Base-by-base conservation (phyloP, 2,888 invertebrate genomes). In the Cheilosia soror region DNA sequence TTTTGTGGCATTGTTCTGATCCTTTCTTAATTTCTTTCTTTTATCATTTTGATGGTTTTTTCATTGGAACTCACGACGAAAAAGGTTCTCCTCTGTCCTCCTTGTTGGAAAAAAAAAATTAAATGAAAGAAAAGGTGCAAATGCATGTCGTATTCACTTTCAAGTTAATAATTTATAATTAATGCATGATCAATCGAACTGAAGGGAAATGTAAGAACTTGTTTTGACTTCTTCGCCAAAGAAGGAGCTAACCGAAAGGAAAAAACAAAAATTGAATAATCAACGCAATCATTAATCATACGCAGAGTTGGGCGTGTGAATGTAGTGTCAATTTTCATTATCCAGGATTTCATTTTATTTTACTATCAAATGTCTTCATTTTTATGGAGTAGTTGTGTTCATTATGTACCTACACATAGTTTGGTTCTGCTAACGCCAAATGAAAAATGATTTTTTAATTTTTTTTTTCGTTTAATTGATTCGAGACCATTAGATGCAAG, bases 141-240 rank as follows among this genome's bases (percentile, higher is more conserved):
- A 80, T 84, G 84, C 69, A 60, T 63, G 68, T 66, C 80, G 65
- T 60, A 75, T 79, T 62, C 65, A 53, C 58, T 75, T 69, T 84
- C 73, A 53, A 69, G 33, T 84, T 84, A 60, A 55, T 84, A 84
- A 84, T 84, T 84, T 84, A 80, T 84, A 84, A 84, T 84, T 80
- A 80, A 84, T 80, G 80, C 75, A 71, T 63, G 79, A 84, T 84
- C 84, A 84, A 84, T 84, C 71, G 84, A 80, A 79, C 25, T 75
- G 58, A 69, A 79, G 79, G 84, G 79, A 78, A 72, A 63, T 73
- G 57, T 65, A 37, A 60, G 27, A 84, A 84, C 84, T 79, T 84
- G 84, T 84, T 84, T 84, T 84, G 84, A 84, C 84, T 80, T 66
- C 66, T 71, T 53, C 29, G 27, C 63, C 33, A 53, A 65, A 62